Conservation (phyloP, 2,888 invertebrate genomes). For the Platerodrilus igneus region DNA sequence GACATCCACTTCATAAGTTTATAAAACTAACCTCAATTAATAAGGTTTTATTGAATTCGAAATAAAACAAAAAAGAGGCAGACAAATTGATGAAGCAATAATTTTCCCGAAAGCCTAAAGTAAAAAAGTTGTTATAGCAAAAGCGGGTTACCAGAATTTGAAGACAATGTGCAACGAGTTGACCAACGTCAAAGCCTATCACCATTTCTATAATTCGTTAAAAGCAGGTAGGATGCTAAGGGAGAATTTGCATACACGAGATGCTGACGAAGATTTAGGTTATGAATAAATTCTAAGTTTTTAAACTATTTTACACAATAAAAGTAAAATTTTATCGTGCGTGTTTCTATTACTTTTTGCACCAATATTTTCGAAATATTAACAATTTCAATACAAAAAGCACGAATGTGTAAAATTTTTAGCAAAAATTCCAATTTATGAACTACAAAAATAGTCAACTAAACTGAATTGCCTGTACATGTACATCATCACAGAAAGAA, state of each 20-base stretch:
- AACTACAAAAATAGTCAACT: too few relatives aligned
- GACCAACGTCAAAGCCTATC: background rate
- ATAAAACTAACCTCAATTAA: conserved; percentile 17
- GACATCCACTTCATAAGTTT: conserved; percentile 18
- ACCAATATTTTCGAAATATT: too few relatives aligned
- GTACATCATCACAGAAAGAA: too few relatives aligned
- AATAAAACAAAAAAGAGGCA: conserved; percentile 16
- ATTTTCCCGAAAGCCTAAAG: conserved; percentile 14
- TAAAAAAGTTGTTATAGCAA: too few relatives aligned
- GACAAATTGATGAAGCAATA: conserved; percentile 17
- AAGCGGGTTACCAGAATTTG: background rate
- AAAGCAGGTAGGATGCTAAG: background rate
- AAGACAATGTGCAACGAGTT: background rate
- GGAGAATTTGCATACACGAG: background rate
- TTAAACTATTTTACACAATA: too few relatives aligned
- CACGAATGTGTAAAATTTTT: too few relatives aligned
- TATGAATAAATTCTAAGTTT: too few relatives aligned
- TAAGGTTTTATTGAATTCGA: conserved; percentile 19
- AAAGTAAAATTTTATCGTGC: too few relatives aligned
- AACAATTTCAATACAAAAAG: too few relatives aligned
- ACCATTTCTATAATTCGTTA: background rate
- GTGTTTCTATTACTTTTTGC: too few relatives aligned
- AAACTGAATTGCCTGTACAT: too few relatives aligned
- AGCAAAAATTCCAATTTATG: too few relatives aligned
- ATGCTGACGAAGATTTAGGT: background rate